phyloP scores from a whole-genome alignment of 1,140 invertebrate species.

The Zaprionus tsacasi region DNA sequence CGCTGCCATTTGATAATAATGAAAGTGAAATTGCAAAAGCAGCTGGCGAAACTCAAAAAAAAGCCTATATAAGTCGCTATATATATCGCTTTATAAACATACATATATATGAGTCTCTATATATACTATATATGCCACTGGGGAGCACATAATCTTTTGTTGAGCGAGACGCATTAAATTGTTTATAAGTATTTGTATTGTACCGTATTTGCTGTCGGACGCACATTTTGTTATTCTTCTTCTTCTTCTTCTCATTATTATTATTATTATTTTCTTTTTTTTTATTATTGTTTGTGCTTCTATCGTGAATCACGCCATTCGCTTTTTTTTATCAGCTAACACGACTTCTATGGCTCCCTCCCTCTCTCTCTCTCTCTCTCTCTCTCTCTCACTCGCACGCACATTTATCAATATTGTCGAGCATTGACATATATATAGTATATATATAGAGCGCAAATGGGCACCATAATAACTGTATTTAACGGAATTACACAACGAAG shows the following conservation, averaged over 20 bases:
- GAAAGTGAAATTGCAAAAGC: slow-evolving; percentile 70
- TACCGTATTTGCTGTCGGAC: slow-evolving; percentile 17
- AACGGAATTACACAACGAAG: slow-evolving; percentile 42
- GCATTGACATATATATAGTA: slow-evolving; percentile 44
- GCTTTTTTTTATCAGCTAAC: slow-evolving; percentile 64
- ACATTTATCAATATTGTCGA: slow-evolving; percentile 63
- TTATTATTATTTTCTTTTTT: slow-evolving; percentile 10
- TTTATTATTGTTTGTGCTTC: slow-evolving; percentile 37
- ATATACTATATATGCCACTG: slow-evolving; percentile 3
- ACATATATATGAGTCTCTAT: background rate
- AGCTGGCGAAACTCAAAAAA: slow-evolving; percentile 34
- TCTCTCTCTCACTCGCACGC: slow-evolving; percentile 37
- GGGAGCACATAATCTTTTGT: slow-evolving; percentile 24
- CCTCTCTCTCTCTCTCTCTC: slow-evolving; percentile 31
- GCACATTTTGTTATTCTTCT: slow-evolving; percentile 53
- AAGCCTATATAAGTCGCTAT: slow-evolving; percentile 10
- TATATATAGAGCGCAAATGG: slow-evolving; percentile 34
- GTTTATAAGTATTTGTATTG: slow-evolving; percentile 11
- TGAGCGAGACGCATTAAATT: slow-evolving; percentile 23
- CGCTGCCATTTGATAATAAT: slow-evolving; percentile 54
- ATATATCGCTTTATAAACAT: background rate
- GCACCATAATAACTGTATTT: slow-evolving; percentile 64
- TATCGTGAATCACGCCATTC: slow-evolving; percentile 77
- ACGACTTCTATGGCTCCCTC: slow-evolving; percentile 28
- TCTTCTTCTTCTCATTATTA: too few relatives aligned